Evolutionary conservation across 2,113 vertebrate genomes (phyloP), one percentile per base, ranked within the genome.

Genomic region (Ornithorhynchus anatinus): DNA sequence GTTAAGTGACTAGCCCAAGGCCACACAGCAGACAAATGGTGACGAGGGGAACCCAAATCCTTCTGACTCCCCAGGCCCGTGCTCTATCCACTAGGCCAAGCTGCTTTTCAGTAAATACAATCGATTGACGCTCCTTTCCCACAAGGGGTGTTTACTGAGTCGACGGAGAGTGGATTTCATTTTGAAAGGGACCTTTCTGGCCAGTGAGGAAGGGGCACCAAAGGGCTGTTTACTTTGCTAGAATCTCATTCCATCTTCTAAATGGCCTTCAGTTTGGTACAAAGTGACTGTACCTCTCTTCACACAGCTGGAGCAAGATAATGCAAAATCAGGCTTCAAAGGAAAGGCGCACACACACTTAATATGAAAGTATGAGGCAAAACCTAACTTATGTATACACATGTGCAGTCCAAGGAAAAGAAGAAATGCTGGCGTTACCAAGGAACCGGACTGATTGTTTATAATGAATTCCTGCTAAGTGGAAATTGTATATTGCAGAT

Each of bases 371-470:
- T 44, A 59, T 0, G 11, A 76, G 48, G 37, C 50, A 3, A 13
- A 59, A 72, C n/a, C 58, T 63, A 44, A 25, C 65, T 31, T 65
- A 81, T 63, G n/a, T n/a, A 71, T 16, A 59, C 38, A 37, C 27
- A 10, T 20, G 7, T n/a, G 35, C 6, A 60, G 22, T 32, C 31
- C 31, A n/a, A 76, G 27, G 67, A 71, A n/a, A 44, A 53, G 50
- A 4, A 58, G 33, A 68, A 54, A 31, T 47, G 15, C 33, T 50
- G 5, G 25, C 52, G 3, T 29, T 74, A 59, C 22, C 5, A 62
- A 78, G 56, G n/a, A 72, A 60, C 51, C 56, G 50, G 59, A 25
- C 31, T 69, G 59, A 23, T 71, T 78, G 20, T 39, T 43, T 82
- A 59, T 69, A 66, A 54, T 20, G 43, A 15, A 10, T 59, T 69